Conservation (phyloP, 2,888 invertebrate species). For the Cryptus armator region DNA sequence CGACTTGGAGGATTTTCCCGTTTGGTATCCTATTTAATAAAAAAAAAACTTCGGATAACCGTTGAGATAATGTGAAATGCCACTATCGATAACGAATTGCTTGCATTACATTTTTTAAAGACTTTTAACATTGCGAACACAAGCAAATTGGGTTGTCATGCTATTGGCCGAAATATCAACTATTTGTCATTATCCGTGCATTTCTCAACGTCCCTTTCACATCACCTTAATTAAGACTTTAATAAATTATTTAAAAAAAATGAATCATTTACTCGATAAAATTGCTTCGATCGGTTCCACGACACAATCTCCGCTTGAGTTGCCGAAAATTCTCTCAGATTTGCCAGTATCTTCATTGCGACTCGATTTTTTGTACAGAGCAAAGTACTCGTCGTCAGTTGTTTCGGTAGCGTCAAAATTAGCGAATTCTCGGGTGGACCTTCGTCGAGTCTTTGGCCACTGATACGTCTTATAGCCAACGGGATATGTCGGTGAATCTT, state of each 20-base stretch:
- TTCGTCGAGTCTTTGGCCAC: slow-evolving; percentile 19
- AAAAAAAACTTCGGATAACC: background rate
- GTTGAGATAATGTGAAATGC: too few relatives aligned
- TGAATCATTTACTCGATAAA: slow-evolving; percentile 46
- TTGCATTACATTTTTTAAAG: too few relatives aligned
- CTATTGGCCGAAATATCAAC: too few relatives aligned
- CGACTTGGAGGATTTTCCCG: slow-evolving; percentile 14
- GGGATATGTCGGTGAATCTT: slow-evolving; percentile 18
- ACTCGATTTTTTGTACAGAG: slow-evolving; percentile 63
- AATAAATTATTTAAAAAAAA: background rate
- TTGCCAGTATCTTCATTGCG: slow-evolving; percentile 1
- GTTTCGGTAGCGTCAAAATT: slow-evolving; percentile 49
- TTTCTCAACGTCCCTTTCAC: background rate
- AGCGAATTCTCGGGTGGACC: slow-evolving; percentile 13
- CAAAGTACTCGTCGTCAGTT: slow-evolving; percentile 67
- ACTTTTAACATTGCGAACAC: too few relatives aligned
- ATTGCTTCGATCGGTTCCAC: slow-evolving; percentile 53
- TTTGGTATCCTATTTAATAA: slow-evolving; percentile 39
- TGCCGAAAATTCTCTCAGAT: slow-evolving; percentile 8
- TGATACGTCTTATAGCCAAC: slow-evolving; percentile 15
- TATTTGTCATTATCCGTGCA: background rate
- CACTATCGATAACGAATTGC: too few relatives aligned
- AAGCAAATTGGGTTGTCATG: too few relatives aligned
- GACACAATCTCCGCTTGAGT: slow-evolving; percentile 46
- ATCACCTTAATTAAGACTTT: background rate